phyloP scores from a whole-genome alignment of 2,797 vertebrate species.

The Somateria mollissima region DNA sequence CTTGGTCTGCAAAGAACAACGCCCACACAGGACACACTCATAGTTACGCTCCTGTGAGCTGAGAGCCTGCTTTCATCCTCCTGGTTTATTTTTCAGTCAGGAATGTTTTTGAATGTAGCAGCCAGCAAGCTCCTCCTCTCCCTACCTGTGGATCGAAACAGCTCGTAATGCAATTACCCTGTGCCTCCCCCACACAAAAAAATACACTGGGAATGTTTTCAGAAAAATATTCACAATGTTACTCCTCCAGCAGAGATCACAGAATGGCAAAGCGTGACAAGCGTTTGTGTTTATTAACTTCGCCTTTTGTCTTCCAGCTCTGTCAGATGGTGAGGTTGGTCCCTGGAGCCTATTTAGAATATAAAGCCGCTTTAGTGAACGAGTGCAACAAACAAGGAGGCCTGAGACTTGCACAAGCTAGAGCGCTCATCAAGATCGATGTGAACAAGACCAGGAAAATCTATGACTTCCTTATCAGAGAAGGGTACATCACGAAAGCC shows the following conservation, averaged over 20 bases:
- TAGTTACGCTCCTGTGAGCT: background rate
- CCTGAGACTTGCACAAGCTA: conserved; percentile 93
- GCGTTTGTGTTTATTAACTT: conserved; percentile 67
- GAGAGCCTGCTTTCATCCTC: conserved; percentile 21
- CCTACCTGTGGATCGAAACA: conserved; percentile 66
- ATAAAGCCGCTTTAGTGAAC: conserved; percentile 94
- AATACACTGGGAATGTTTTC: background rate
- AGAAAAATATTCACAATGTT: background rate
- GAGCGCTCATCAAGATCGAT: conserved; percentile 98
- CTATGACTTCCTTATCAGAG: conserved; percentile 97
- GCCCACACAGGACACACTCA: conserved; percentile 42
- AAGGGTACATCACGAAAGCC: conserved; percentile 95
- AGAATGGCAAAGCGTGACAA: conserved; percentile 9
- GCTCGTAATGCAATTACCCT: background rate
- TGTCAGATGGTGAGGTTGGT: conserved; percentile 98
- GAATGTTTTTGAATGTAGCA: conserved; percentile 42
- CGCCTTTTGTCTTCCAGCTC: conserved; percentile 81
- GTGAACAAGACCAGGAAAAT: conserved; percentile 99
- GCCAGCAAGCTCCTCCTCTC: conserved; percentile 48
- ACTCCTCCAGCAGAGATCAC: conserved; percentile 22
- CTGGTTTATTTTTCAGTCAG: conserved; percentile 13
- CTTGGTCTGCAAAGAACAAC: conserved; percentile 14
- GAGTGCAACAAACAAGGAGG: conserved; percentile 97
- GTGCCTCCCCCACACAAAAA: background rate
- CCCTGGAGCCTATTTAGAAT: conserved; percentile 97